These are phyloP conservation scores for Amphipoea oculea DNA, from an alignment of 2,888 invertebrate species.

Conservation along the genomic window DNA sequence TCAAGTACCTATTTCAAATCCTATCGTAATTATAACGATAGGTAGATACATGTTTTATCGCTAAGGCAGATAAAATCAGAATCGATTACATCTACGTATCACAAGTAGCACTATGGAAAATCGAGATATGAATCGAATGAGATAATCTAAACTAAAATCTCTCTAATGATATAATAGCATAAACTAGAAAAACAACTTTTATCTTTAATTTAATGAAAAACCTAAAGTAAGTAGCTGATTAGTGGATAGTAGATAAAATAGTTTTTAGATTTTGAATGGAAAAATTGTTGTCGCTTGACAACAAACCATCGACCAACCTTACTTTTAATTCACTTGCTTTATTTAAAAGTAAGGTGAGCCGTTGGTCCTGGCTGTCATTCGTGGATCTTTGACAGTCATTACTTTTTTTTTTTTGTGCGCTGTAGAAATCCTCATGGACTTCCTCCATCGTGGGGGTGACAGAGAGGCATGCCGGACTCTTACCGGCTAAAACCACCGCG, in stretches of 20 bases:
- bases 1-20: constrained; percentile 30
- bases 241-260: not conserved
- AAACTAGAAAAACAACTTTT: constrained; percentile 29
- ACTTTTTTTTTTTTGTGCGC: too few species aligned
- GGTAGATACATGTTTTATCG: constrained; percentile 23
- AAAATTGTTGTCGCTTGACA: not conserved
- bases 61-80: constrained; percentile 43
- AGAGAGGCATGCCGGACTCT: too few species aligned
- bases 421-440: too few species aligned
- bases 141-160: constrained; percentile 32
- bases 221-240: constrained; percentile 1
- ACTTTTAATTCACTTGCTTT: too few species aligned
- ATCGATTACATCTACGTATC: constrained; percentile 53
- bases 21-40: constrained; percentile 11
- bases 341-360: not conserved
- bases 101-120: constrained; percentile 54
- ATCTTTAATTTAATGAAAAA: constrained; percentile 10
- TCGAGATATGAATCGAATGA: constrained; percentile 27
- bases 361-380: too few species aligned
- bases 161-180: not conserved
- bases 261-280: not conserved
- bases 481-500: too few species aligned
- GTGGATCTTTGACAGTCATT: too few species aligned
- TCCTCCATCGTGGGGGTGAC: too few species aligned
- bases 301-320: too few species aligned